Evolutionary conservation across 2,888 invertebrate genomes (phyloP).

Genomic region (Tromatobia lineatoria): DNA sequence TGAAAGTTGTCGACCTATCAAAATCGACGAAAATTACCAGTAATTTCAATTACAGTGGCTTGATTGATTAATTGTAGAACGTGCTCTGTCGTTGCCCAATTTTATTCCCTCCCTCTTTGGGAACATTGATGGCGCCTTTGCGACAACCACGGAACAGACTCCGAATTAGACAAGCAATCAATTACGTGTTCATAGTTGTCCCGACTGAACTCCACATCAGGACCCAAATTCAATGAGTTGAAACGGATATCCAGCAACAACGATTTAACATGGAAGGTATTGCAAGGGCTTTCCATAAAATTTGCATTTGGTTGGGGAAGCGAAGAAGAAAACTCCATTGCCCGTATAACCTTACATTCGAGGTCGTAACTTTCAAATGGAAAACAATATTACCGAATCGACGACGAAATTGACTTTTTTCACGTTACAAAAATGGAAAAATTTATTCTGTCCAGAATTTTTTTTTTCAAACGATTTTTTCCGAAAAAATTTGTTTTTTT

Average conservation of each 20-base stretch:
- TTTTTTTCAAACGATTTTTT: too few relatives aligned
- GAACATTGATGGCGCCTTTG: slow-evolving; percentile 4
- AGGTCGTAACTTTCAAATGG: not conserved
- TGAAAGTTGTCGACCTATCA: not conserved
- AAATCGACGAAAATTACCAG: not conserved
- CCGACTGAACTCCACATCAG: not conserved
- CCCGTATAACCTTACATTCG: not conserved
- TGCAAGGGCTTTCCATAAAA: not conserved
- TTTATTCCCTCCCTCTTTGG: not conserved
- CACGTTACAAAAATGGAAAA: too few relatives aligned
- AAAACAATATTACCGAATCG: not conserved
- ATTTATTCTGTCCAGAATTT: too few relatives aligned
- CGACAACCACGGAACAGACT: not conserved
- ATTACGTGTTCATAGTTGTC: not conserved
- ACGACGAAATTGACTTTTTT: not conserved
- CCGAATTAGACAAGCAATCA: not conserved
- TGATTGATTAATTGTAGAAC: not conserved
- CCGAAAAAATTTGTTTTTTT: too few relatives aligned
- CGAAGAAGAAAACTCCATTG: not conserved
- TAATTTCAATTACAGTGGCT: not conserved
- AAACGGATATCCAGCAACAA: not conserved
- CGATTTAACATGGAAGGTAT: not conserved
- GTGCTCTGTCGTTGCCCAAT: not conserved
- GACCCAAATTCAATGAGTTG: not conserved
- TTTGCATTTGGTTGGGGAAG: not conserved